Base-by-base conservation (phyloP, 2,888 invertebrate species). In the Apeira syringaria region DNA sequence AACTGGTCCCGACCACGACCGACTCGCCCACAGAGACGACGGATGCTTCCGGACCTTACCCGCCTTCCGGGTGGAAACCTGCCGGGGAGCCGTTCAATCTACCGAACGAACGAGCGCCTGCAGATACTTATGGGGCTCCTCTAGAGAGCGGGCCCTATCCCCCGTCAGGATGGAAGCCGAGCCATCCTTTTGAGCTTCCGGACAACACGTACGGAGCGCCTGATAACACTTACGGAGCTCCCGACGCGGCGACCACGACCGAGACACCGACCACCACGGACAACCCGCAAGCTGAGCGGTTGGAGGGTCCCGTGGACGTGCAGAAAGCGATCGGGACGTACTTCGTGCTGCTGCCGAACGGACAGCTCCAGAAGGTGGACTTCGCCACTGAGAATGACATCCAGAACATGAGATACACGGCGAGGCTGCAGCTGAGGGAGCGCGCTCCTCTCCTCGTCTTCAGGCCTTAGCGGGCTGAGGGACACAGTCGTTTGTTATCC, bases 341-440 rank as follows among this genome's bases (percentile, higher is more conserved):
- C 70, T 94, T 91, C 66, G 84, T 94, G 2, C 85, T 93, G 24
- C 84, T 94, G 50, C 93, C 93, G 0, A 92, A 90, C 51, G 93
- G 94, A 3, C 83, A 91, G 47, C 74, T 94, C 18, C 94, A 94
- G 63, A 91, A 88, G 46, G 91, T 93, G 15, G 83, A 87, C 46
- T 92, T 92, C 61, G 75, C 89, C 44, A 92, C 92, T 0, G 80
- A 82, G 47, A 84, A 79, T 52, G 86, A 86, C 34, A 53, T 81
- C 1, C 80, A 69, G 79, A 92, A 92, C 24, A 93, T 93, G 93
- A 92, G 89, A 42, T 92, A 92, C 47, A 87, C 90, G 0, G 93
- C 93, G 0, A 86, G 89, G 37, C 80, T 93, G 33, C 92, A 91
- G 47, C 86, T 92, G 10, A 86, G 72, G 4, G 76, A 83, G 3